Base-by-base conservation (phyloP, 2,797 vertebrate species). In the Aulostomus chinensis region DNA sequence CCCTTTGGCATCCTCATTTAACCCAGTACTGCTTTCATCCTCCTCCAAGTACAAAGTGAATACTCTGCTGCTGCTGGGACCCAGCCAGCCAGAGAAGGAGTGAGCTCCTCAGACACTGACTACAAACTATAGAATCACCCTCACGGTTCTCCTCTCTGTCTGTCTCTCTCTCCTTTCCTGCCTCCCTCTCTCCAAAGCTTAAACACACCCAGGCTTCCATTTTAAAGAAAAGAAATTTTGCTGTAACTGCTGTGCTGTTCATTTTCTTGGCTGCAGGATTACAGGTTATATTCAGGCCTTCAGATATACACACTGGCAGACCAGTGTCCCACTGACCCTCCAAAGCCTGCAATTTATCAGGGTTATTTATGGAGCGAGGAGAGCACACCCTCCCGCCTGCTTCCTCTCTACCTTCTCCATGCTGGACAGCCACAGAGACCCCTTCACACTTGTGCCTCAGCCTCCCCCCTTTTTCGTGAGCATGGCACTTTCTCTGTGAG, bases 341-440 rank as follows among this genome's bases (percentile, higher is more conserved):
- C 73, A 85, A 83, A 87, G 79, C 79, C 78, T 67, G 74, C 78
- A 85, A 86, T 85, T 85, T 88, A 85, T 68, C 71, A 67, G 64
- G 80, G 81, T 83, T 89, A 86, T 86, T 87, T 89, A 76, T 76
- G 76, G 73, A 77, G 59, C 28, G 61, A 59, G 68, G 66, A 69
- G 75, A 79, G 73, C 73, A 70, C 84, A 62, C 65, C 73, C 77
- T 70, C 68, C 67, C 28, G 31, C 65, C 67, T 52, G 53, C 69
- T 68, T 26, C 33, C 43, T 71, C 68, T 73, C 43, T 67, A 66
- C 73, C 72, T 78, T 78, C 54, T 66, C 59, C 68, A 71, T 67
- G 81, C 74, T 58, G 85, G 83, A 77, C 73, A 74, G 77, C 61
- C 37, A 36, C 78, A 60, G 15, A 55, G 32, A 43, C 70, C 61